A percentile compares a stretch with the other conserved stretches of the same genome.
Evolutionary conservation across 2,888 invertebrate genomes (phyloP).

Genomic region (Pandemis cinnamomeana): DNA sequence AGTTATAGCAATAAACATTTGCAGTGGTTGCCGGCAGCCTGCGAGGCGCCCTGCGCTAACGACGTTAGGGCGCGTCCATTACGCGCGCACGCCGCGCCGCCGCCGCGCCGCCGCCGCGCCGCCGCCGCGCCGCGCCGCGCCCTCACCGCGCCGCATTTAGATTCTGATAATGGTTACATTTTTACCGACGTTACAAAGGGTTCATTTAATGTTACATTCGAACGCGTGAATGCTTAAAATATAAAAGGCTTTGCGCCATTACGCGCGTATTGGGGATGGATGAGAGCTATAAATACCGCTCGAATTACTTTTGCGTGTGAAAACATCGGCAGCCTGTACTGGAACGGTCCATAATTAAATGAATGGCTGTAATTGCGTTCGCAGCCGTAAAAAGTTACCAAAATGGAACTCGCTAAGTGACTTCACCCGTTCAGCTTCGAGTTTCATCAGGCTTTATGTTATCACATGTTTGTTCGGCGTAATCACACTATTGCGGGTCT

Average conservation of each 20-base stretch:
- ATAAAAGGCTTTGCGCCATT: slow-evolving; percentile 31
- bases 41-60: slow-evolving; percentile 9
- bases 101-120: too few species aligned
- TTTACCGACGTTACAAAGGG: slow-evolving; percentile 31
- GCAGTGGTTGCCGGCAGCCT: not conserved
- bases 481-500: not conserved
- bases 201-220: slow-evolving; percentile 32
- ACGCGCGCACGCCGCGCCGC: slow-evolving; percentile 3
- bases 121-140: slow-evolving; percentile 9
- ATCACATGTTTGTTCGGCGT: not conserved
- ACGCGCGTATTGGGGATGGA: slow-evolving; percentile 30
- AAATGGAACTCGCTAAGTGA: not conserved
- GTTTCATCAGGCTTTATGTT: not conserved
- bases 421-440: not conserved
- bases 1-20: not conserved
- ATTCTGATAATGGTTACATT: slow-evolving; percentile 27
- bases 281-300: slow-evolving; percentile 17
- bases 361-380: slow-evolving; percentile 10
- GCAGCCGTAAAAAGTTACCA: slow-evolving; percentile 1
- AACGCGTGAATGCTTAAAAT: slow-evolving; percentile 31
- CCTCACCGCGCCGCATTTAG: slow-evolving; percentile 7
- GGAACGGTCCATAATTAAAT: slow-evolving; percentile 21
- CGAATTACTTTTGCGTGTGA: slow-evolving; percentile 14
- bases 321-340: slow-evolving; percentile 16
- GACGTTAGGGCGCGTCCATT: slow-evolving; percentile 29